Percentiles rank a stretch among this genome's conserved stretches.
phyloP scores from a whole-genome alignment of 1,140 invertebrate genomes.

The Marisa cornuarietis region DNA sequence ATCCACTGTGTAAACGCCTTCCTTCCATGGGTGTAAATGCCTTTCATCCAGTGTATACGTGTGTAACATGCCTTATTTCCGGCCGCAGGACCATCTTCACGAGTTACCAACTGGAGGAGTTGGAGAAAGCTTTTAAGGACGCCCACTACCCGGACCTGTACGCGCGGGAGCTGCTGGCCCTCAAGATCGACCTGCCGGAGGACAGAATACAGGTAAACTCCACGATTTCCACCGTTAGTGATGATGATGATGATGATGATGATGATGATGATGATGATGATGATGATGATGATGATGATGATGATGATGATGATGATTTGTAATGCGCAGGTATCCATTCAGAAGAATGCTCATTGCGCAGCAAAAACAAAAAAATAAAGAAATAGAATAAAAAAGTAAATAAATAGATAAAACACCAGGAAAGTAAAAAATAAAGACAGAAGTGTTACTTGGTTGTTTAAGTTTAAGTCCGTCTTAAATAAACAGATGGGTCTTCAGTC shows the following conservation, averaged over 20 bases:
- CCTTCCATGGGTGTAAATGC: too few relatives aligned
- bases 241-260: background rate
- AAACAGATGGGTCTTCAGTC: too few relatives aligned
- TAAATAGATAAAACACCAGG: too few relatives aligned
- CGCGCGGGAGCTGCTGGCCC: constrained; percentile 94
- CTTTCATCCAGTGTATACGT: background rate
- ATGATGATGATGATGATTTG: too few relatives aligned
- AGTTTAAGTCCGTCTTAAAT: too few relatives aligned
- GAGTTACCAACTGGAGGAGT: constrained; percentile 95
- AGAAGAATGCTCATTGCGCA: too few relatives aligned
- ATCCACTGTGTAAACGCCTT: too few relatives aligned
- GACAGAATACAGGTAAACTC: constrained; percentile 95
- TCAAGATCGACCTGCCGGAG: constrained; percentile 97
- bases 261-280: background rate
- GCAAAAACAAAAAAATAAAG: too few relatives aligned
- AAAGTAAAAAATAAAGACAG: too few relatives aligned
- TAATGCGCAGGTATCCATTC: too few relatives aligned
- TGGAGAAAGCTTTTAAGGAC: constrained; percentile 99
- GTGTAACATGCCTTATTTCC: background rate
- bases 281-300: background rate
- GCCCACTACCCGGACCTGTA: constrained; percentile 98
- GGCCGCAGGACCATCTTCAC: constrained; percentile 81
- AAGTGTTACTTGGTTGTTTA: too few relatives aligned
- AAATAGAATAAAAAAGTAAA: too few relatives aligned
- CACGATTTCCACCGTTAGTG: background rate